Conservation (phyloP, 2,113 vertebrate genomes). For the Callionymus lyra region DNA sequence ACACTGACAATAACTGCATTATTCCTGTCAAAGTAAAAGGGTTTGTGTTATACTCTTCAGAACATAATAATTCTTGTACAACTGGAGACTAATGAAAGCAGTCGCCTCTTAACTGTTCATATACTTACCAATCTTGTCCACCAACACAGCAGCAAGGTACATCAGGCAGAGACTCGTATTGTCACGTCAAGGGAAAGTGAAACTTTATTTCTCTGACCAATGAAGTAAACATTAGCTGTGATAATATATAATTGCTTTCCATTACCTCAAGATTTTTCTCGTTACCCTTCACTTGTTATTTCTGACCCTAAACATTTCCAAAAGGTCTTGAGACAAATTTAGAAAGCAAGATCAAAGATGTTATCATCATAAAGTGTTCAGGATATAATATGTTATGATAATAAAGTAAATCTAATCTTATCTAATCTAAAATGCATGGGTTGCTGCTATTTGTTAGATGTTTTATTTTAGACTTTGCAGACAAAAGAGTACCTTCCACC, state of each 20-base stretch:
- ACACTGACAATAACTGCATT: no score
- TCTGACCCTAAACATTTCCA: no score
- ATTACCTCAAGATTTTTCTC: conserved; percentile 14
- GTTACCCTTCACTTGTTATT: conserved; percentile 3
- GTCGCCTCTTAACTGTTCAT: conserved; percentile 43
- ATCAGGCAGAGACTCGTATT: conserved; percentile 15
- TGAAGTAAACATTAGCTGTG: conserved; percentile 45
- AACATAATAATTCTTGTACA: conserved; percentile 9
- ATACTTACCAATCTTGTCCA: conserved; percentile 38
- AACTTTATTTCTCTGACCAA: conserved; percentile 31
- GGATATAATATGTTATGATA: no score
- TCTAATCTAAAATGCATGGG: no score
- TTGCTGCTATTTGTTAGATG: no score
- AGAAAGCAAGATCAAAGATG: no score
- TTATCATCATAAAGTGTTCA: neutral
- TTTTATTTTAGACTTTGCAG: no score
- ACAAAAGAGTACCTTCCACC: no score
- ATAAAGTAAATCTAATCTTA: no score
- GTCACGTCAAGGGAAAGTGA: conserved; percentile 42
- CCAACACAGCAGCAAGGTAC: conserved; percentile 18
- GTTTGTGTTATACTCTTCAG: no score
- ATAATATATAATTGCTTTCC: conserved; percentile 21
- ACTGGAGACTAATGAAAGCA: conserved; percentile 37
- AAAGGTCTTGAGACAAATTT: neutral
- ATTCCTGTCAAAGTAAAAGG: no score